Base-by-base conservation (phyloP, 2,113 vertebrate species). In the Osmerus mordax region DNA sequence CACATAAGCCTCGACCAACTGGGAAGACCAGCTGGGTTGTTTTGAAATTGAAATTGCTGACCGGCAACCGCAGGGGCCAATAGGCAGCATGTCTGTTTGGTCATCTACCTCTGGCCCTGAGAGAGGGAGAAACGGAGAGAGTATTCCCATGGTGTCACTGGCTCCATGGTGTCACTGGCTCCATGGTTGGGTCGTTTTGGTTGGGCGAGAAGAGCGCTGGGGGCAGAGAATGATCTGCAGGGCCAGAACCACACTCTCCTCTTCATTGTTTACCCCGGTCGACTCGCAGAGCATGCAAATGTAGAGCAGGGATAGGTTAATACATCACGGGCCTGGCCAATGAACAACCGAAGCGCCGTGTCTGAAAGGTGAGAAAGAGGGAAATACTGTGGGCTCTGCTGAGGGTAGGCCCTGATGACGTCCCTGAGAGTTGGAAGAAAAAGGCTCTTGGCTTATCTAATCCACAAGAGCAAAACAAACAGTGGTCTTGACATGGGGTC, bases 1-100 rank as follows among this genome's bases (percentile, higher is more conserved):
- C 86, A 87, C 90, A 91, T 87, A 91, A 91, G 90, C 87, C 81
- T 78, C 79, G 83, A 70, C 83, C 87, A 1, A 15, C 21, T 28
- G 67, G 56, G 51, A 16, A 81, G 84, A 89, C 85, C 90, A 89
- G 89, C 87, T 89, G 87, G 87, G 87, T 84, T 65, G 74, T 82
- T 89, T 84, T 84, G 85, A 89, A 81, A 76, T 76, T 72, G 65
- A 28, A 3, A 23, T 23, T 23, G 23, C 69, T 79, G 79, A 72
- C 71, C 71, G 84, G 75, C 75, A 75, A 81, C 76, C 78, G 72
- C 77, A 63, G 83, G 64, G 51, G 72, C 78, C 83, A 84, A 68
- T 79, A 86, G 86, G 73, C 72, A 66, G n/a, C 52, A 61, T 78
- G 71, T 75, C 55, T 82, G 83, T 81, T 86, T 72, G 89, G 84